Percentiles rank a stretch among this genome's conserved stretches.
Conservation (phyloP, 2,888 invertebrate genomes). For the Celastrina argiolus region DNA sequence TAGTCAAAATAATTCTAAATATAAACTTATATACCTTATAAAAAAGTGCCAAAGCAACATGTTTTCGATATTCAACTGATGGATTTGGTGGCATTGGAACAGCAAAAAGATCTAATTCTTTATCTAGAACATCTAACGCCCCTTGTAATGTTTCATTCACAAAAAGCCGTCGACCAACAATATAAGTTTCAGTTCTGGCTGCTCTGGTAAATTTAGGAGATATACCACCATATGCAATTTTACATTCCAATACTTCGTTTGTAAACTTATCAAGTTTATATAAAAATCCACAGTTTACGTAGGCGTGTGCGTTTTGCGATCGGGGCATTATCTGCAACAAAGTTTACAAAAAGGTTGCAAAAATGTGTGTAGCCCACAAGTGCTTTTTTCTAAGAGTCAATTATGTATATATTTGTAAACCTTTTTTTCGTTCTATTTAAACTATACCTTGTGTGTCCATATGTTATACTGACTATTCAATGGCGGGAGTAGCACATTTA, state of each 20-base stretch:
- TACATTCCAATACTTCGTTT: slow-evolving; percentile 43
- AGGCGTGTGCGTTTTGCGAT: slow-evolving; percentile 84
- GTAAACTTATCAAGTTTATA: slow-evolving; percentile 63
- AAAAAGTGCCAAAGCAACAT: slow-evolving; percentile 79
- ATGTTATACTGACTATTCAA: slow-evolving; percentile 64
- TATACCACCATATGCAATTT: slow-evolving; percentile 78
- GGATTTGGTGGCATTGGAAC: slow-evolving; percentile 71
- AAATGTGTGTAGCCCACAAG: no score
- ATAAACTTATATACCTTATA: slow-evolving; percentile 74
- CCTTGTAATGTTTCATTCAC: slow-evolving; percentile 59
- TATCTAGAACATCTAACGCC: slow-evolving; percentile 42
- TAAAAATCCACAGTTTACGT: slow-evolving; percentile 84
- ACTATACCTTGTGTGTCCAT: slow-evolving; percentile 76
- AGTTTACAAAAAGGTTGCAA: slow-evolving; percentile 34
- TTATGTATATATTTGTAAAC: no score
- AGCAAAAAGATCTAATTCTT: slow-evolving; percentile 44
- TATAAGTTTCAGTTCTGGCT: slow-evolving; percentile 63
- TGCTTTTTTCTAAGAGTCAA: no score
- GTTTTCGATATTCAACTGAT: slow-evolving; percentile 77
- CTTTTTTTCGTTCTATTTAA: no score
- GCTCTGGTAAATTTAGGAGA: slow-evolving; percentile 65
- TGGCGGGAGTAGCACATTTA: slow-evolving; percentile 71
- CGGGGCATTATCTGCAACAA: slow-evolving; percentile 81
- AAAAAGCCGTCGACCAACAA: slow-evolving; percentile 59
- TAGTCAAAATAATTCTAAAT: not conserved